Evolutionary conservation across 2,888 invertebrate species (phyloP), one percentile per base, ranked within the genome.

Genomic region (Ctena decussata): DNA sequence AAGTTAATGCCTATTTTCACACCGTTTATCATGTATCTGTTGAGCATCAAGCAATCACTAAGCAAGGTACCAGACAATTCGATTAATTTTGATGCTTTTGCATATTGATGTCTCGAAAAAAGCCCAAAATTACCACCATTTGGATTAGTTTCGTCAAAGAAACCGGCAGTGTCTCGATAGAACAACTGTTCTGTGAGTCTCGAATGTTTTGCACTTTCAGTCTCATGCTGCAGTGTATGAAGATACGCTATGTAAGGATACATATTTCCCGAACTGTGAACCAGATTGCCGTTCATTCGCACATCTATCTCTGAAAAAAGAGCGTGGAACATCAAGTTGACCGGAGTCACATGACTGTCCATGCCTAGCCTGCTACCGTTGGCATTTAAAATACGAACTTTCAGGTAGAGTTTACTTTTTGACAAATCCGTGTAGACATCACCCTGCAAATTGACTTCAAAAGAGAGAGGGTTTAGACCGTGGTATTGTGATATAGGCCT

Each of bases 21-120:
- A 12, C 77, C 77, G 44, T 77, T 77, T 21, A 77, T 41, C 21
- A 77, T 30, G 44, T 65, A 77, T 21, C 77, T 57, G 77, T 77
- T 39, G 24, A 77, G 60, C 65, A 44, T 60, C 37, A 77, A 24
- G 6, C 60, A 65, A 30, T 77, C 77, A 18, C 57, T 65, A 12
- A 77, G 37, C 27, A 57, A 30, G 12, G 57, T n/a, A 21, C 77
- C 77, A n/a, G 57, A 65, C 60, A 77, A 39, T 44, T 77, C 65
- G 24, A 77, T 44, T 12, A 60, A 21, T 57, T 32, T 60, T 2
- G 77, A 77, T 32, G 57, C 32, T 8, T 41, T 57, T 12, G 60
- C 57, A 18, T 41, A 30, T 21, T 41, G 60, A 39, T 65, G 57
- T 18, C 77, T 39, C 27, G 53, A 3, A 24, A 30, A 77, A 32